Evolutionary conservation across 2,113 vertebrate genomes (phyloP).

Genomic region (Chaetops frenatus): DNA sequence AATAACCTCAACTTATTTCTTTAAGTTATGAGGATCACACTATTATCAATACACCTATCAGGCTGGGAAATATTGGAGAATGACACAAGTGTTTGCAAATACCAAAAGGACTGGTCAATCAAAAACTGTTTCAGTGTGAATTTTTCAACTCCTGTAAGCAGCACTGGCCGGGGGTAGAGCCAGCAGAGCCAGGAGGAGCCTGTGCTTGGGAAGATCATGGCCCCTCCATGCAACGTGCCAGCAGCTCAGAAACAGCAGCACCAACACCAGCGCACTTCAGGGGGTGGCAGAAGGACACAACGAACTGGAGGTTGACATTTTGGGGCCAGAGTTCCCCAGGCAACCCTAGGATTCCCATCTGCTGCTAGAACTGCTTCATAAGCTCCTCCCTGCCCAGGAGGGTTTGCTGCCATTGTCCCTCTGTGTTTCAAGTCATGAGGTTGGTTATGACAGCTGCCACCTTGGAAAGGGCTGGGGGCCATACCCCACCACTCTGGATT

Average conservation of each 20-base stretch:
- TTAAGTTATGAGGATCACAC: neutral
- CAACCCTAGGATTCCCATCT: neutral
- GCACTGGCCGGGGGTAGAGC: too few species aligned
- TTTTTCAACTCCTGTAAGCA: neutral
- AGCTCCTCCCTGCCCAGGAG: neutral
- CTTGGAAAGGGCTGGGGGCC: too few species aligned
- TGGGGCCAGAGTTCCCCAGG: fast-evolving
- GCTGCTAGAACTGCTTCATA: neutral
- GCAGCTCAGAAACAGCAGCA: neutral
- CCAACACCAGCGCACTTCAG: neutral
- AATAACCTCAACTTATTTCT: neutral
- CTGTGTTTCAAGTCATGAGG: too few species aligned
- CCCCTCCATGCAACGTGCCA: fast-evolving
- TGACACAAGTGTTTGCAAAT: neutral
- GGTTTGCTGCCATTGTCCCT: neutral
- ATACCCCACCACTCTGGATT: neutral
- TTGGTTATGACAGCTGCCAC: neutral
- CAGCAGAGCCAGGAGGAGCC: too few species aligned
- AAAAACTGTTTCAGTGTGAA: neutral
- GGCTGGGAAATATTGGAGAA: neutral
- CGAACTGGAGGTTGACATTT: fast-evolving
- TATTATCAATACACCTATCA: neutral
- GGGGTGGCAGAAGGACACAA: neutral
- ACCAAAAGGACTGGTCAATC: neutral
- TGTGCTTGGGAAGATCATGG: neutral